Evolutionary conservation across 2,113 vertebrate genomes (phyloP), one percentile per base, ranked within the genome.

Genomic region (Fulmarus glacialis): DNA sequence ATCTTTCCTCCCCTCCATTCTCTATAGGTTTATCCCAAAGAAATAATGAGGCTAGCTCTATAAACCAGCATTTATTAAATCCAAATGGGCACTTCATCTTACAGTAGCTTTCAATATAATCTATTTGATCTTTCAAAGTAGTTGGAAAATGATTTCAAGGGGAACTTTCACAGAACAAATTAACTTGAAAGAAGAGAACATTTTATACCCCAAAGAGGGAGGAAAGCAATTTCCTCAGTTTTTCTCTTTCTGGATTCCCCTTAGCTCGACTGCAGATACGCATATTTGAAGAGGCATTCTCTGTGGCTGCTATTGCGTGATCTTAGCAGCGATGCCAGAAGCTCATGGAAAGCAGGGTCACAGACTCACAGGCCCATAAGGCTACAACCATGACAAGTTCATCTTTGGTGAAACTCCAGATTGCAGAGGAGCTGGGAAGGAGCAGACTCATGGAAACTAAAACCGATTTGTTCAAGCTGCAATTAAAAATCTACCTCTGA

Each of bases 181-280:
- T 94, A 82, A 97, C 82, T 95, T 92, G 93, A 96, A 96, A 97
- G 94, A 89, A 62, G 93, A 96, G 93, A 97, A 78, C 91, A 50
- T 50, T 97, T 83, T 78, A 75, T 86, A 71, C 70, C 83, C 94
- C 83, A 89, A 97, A 96, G 94, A 97, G 77, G 30, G 97, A 93
- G 81, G 58, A 86, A 93, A 92, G 78, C 93, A 84, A 91, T 94
- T 91, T 94, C 97, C 95, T 95, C 48, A 24, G 84, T 70, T 90
- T 73, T 95, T 90, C 85, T 79, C 78, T 45, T 78, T 77, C 92
- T 90, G 80, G 88, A 93, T 90, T 86, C 82, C 82, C 75, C 75
- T 66, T 34, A 70, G 79, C 95, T 85, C 4, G 3, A 62, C 5
- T 83, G 88, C 85, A 92, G 85, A 95, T 77, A 64, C 3, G 3